These are phyloP conservation scores for Caenorhabditis japonica DNA, from an alignment of 2,888 invertebrate species.

Conservation along the genomic window DNA sequence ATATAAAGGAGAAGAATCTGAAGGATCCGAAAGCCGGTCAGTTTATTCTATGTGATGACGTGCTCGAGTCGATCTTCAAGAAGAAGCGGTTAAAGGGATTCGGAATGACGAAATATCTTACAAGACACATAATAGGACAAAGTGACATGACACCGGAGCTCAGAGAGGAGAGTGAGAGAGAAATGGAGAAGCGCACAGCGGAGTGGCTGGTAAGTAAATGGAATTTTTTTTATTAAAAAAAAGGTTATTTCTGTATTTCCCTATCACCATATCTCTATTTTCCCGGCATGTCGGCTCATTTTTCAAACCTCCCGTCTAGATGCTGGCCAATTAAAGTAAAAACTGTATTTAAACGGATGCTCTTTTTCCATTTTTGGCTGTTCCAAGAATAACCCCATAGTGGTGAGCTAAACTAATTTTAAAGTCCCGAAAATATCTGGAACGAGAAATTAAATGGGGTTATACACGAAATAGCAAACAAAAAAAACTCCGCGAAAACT, in stretches of 20 bases:
- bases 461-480: too few relatives aligned
- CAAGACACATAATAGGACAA: constrained; percentile 60
- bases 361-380: too few relatives aligned
- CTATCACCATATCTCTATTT: too few relatives aligned
- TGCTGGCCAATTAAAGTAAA: too few relatives aligned
- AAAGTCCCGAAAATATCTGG: too few relatives aligned
- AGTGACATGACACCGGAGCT: constrained; percentile 49
- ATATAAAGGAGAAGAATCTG: constrained; percentile 66
- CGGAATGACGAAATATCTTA: constrained; percentile 66
- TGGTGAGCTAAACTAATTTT: too few relatives aligned
- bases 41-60: constrained; percentile 42
- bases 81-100: constrained; percentile 53
- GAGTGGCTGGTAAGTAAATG: constrained; percentile 35
- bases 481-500: too few relatives aligned
- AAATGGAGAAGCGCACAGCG: constrained; percentile 37
- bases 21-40: constrained; percentile 68
- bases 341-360: too few relatives aligned
- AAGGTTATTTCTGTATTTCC: not conserved
- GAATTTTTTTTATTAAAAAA: not conserved
- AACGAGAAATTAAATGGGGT: too few relatives aligned
- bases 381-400: too few relatives aligned
- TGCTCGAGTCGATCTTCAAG: constrained; percentile 49
- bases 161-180: constrained; percentile 42
- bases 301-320: too few relatives aligned
- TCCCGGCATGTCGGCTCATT: too few relatives aligned